Conservation (phyloP, 2,888 invertebrate species). For the Trypoxylon attenuatum region DNA sequence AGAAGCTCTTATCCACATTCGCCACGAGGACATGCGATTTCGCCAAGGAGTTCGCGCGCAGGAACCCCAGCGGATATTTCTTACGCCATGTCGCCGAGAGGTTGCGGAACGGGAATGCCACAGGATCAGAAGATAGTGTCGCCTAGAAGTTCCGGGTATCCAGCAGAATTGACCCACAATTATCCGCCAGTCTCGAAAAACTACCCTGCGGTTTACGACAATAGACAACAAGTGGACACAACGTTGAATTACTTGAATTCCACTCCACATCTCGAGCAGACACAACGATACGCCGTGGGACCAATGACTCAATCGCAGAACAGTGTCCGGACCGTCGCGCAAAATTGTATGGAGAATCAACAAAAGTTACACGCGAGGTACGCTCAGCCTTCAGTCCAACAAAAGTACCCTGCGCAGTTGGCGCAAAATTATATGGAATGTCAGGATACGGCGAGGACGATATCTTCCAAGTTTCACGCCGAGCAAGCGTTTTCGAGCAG, state of each 20-base stretch:
- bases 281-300: constrained; percentile 55
- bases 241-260: constrained; percentile 54
- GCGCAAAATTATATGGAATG: constrained; percentile 56
- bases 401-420: constrained; percentile 50
- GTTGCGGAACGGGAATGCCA: constrained; percentile 56
- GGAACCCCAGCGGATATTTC: constrained; percentile 58
- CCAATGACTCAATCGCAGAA: constrained; percentile 45
- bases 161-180: constrained; percentile 59
- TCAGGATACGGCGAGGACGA: constrained; percentile 48
- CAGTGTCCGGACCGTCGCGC: constrained; percentile 48
- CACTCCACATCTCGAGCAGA: constrained; percentile 53
- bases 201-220: constrained; percentile 59
- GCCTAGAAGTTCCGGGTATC: constrained; percentile 66
- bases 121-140: constrained; percentile 65
- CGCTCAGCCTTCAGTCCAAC: constrained; percentile 52
- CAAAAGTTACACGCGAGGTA: constrained; percentile 48
- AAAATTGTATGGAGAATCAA: constrained; percentile 48
- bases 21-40: constrained; percentile 64
- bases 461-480: constrained; percentile 41
- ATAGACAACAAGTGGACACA: constrained; percentile 59
- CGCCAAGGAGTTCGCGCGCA: constrained; percentile 67
- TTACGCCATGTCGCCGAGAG: constrained; percentile 62
- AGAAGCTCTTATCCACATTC: constrained; percentile 60
- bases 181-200: constrained; percentile 57
- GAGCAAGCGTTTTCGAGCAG: constrained; percentile 47